A percentile compares a stretch with the other conserved stretches of the same genome.
Conservation (phyloP, 2,797 vertebrate species). For the Pseudochirops cupreus region DNA sequence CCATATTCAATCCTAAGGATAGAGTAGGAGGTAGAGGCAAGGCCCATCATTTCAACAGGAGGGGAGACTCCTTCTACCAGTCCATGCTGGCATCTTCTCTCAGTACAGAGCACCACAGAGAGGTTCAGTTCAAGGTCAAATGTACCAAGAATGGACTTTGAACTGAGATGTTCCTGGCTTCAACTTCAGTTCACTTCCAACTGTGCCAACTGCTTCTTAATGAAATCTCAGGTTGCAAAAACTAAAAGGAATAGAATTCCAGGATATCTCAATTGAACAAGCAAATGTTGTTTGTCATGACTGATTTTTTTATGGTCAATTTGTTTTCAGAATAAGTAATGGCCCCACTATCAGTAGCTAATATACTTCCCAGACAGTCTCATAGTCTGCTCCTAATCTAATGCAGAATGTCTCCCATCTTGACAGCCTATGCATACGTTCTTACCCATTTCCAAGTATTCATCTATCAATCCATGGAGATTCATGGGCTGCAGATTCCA, state of each 20-base stretch:
- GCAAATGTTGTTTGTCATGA: not conserved
- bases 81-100: not conserved
- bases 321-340: not conserved
- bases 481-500: conserved; percentile 99
- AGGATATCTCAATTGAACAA: not conserved
- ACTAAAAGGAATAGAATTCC: not conserved
- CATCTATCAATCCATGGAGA: conserved; percentile 96
- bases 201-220: not conserved
- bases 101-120: not conserved
- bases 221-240: not conserved
- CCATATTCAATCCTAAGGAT: not conserved
- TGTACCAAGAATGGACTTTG: not conserved
- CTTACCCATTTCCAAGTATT: conserved; percentile 99
- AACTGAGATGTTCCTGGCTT: not conserved
- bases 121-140: not conserved
- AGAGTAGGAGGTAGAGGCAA: not conserved
- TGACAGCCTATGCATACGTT: not conserved
- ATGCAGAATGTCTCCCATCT: not conserved
- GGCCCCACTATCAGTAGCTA: not conserved
- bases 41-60: not conserved
- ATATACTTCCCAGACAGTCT: not conserved
- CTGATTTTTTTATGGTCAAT: not conserved
- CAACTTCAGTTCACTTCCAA: not conserved
- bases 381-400: not conserved
- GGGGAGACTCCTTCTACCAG: not conserved